Evolutionary conservation across 2,888 invertebrate species (phyloP), one percentile per base, ranked within the genome.

Genomic region (Trilocha varians): DNA sequence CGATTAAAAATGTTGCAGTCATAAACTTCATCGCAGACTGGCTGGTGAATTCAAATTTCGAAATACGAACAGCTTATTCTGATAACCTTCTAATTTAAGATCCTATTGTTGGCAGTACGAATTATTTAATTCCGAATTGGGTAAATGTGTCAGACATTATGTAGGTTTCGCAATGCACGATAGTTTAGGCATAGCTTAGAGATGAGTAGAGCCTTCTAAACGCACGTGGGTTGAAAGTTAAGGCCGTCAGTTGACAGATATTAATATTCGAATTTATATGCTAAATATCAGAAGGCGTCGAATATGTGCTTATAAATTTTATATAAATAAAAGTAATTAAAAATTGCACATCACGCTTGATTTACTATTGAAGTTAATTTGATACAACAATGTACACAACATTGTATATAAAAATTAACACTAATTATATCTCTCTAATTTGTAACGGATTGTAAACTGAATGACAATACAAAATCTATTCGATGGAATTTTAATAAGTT

Each of bases 231-330:
- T 56, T 62, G 74, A 62, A 65, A 73, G 69, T 70, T 77, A 74
- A 83, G 82, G 79, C 63, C 72, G 59, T 45, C 48, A 62, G 59
- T 68, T 72, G 76, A 79, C 77, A 78, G 75, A 67, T 76, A 74
- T 67, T 68, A 74, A 78, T 75, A 69, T 62, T 57, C 53, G 59
- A 66, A 65, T 16, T 34, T 16, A 34, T 16, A 39, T 39, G 39
- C 33, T 11, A 25, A 25, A 25, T 18, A 33, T 33, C 11, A 16
- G 39, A 39, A 33, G 39, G 39, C 39, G 39, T 33, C 33, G 33
- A 34, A 34, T 33, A 33, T n/a, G n/a, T n/a, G n/a, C n/a, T n/a
- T n/a, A n/a, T n/a, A n/a, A n/a, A n/a, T n/a, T n/a, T n/a, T n/a
- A n/a, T n/a, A n/a, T n/a, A n/a, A n/a, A n/a, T n/a, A n/a, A n/a